phyloP scores from a whole-genome alignment of 92 coral and sea anemone genomes.

The Zoanthus solanderi region DNA sequence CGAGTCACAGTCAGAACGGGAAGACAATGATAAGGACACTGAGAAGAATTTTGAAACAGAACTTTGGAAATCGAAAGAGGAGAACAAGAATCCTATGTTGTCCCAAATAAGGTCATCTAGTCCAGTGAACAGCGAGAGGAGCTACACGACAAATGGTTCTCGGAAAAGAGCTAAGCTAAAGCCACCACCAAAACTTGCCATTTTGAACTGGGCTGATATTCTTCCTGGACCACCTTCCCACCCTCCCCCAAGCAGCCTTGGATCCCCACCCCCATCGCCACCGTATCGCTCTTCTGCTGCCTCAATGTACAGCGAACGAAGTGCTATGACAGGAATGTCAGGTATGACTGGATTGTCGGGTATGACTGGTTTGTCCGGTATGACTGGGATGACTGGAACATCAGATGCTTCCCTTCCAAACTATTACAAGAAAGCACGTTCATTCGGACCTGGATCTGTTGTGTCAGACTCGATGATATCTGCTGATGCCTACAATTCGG shows the following conservation, averaged over 20 bases:
- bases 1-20: constrained; percentile 39
- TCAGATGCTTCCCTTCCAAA: constrained; percentile 55
- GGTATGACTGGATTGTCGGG: constrained; percentile 92
- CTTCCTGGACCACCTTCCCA: constrained; percentile 97
- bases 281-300: constrained; percentile 79
- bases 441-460: constrained; percentile 50
- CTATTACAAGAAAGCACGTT: constrained; percentile 27
- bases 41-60: constrained; percentile 46
- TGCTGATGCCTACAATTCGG: constrained; percentile 52
- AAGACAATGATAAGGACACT: constrained; percentile 20
- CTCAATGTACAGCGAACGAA: constrained; percentile 81
- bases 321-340: constrained; percentile 94
- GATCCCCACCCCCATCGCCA: constrained; percentile 98
- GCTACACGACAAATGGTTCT: constrained; percentile 83
- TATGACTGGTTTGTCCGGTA: constrained; percentile 80
- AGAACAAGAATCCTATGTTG: constrained; percentile 29
- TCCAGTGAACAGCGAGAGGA: constrained; percentile 83
- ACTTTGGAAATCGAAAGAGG: constrained; percentile 46
- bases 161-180: constrained; percentile 85
- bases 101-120: constrained; percentile 45
- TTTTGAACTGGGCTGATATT: constrained; percentile 98
- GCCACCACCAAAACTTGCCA: constrained; percentile 94
- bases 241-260: constrained; percentile 97
- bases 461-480: constrained; percentile 63
- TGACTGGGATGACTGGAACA: constrained; percentile 77